Evolutionary conservation across 2,113 vertebrate genomes (phyloP).

Genomic region (Silurus meridionalis): DNA sequence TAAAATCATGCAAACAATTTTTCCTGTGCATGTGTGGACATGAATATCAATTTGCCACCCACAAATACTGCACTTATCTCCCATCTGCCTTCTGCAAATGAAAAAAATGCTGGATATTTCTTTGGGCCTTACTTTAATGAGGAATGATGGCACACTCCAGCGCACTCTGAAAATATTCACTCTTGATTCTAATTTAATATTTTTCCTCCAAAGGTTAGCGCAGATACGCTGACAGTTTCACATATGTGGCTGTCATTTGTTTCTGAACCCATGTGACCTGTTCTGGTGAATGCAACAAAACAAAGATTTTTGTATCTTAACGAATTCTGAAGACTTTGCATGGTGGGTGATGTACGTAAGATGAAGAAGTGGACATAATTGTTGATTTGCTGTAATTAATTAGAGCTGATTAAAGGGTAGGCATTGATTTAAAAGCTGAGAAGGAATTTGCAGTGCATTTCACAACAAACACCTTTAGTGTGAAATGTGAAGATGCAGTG

Average conservation of each 20-base stretch:
- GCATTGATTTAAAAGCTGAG: neutral
- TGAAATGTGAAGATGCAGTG: neutral
- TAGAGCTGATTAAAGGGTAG: neutral
- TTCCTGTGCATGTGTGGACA: conserved; percentile 4
- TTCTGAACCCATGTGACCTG: conserved; percentile 56
- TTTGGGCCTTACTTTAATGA: conserved; percentile 51
- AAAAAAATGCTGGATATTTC: conserved; percentile 54
- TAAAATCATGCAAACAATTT: conserved; percentile 42
- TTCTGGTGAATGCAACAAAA: conserved; percentile 40
- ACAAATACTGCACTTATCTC: conserved; percentile 32
- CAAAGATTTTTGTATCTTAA: conserved; percentile 39
- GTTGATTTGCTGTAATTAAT: neutral
- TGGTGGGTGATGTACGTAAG: neutral
- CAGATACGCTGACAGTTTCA: conserved; percentile 63
- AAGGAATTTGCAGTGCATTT: neutral
- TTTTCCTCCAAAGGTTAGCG: conserved; percentile 61
- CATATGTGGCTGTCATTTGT: conserved; percentile 55
- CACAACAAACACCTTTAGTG: neutral
- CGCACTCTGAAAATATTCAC: conserved; percentile 38
- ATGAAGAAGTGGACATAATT: neutral
- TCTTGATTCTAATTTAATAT: conserved; percentile 55
- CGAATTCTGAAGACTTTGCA: conserved; percentile 29
- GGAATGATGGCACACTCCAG: conserved; percentile 52
- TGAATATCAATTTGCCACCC: conserved; percentile 53
- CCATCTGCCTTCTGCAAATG: conserved; percentile 54